A percentile compares a stretch with the other conserved stretches of the same genome.
phyloP scores from a whole-genome alignment of 2,888 invertebrate species.

The Cataglyphis livida region DNA sequence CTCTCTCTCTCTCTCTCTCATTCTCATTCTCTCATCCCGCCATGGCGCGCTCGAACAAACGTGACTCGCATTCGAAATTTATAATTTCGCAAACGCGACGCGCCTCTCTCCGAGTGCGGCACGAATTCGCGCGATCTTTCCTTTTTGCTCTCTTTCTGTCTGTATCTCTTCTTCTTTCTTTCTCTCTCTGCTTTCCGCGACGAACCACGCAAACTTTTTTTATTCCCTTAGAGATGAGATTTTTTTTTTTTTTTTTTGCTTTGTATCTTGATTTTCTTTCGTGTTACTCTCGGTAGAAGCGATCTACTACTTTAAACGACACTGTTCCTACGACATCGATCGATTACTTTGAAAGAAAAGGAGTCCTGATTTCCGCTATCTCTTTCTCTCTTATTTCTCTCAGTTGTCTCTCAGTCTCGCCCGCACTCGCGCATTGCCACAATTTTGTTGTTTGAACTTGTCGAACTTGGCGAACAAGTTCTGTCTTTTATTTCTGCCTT shows the following conservation, averaged over 20 bases:
- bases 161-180: not conserved
- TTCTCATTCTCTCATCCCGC: slow-evolving; percentile 15
- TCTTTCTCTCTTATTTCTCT: slow-evolving; percentile 28
- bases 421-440: slow-evolving; percentile 71
- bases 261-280: slow-evolving; percentile 42
- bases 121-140: slow-evolving; percentile 27
- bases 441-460: slow-evolving; percentile 68
- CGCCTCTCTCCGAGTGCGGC: slow-evolving; percentile 46
- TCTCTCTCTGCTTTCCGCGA: not conserved
- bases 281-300: slow-evolving; percentile 76
- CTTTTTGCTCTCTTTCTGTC: not conserved
- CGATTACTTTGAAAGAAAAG: slow-evolving; percentile 78
- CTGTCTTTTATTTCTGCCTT: slow-evolving; percentile 57
- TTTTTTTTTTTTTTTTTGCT: slow-evolving; percentile 34
- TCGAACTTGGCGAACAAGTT: slow-evolving; percentile 68
- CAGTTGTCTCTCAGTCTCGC: slow-evolving; percentile 15
- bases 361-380: slow-evolving; percentile 65
- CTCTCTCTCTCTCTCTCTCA: slow-evolving; percentile 46
- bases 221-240: slow-evolving; percentile 49
- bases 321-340: slow-evolving; percentile 83
- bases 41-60: slow-evolving; percentile 57
- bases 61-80: slow-evolving; percentile 53
- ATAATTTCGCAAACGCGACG: slow-evolving; percentile 49
- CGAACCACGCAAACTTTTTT: slow-evolving; percentile 36
- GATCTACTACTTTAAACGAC: slow-evolving; percentile 81